phyloP scores from a whole-genome alignment of 2,797 vertebrate species.

The Steatocranus sp. region DNA sequence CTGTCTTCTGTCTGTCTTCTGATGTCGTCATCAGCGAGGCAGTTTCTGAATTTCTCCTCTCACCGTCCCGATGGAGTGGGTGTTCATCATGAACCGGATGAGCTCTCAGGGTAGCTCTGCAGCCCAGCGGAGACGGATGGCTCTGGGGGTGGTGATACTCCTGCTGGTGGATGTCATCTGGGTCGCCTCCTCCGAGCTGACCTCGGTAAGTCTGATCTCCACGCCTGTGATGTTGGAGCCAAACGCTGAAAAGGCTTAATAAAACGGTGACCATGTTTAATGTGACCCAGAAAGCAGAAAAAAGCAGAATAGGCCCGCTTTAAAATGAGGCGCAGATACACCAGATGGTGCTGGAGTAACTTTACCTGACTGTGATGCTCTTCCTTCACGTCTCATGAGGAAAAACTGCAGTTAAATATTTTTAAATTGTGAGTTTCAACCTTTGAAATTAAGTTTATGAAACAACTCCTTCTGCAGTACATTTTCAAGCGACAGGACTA shows the following conservation, averaged over 20 bases:
- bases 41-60: not conserved
- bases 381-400: not conserved
- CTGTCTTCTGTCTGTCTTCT: not conserved
- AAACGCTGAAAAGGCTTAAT: not conserved
- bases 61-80: slow-evolving; percentile 85
- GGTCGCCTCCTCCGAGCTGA: slow-evolving; percentile 95
- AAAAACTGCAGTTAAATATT: not conserved
- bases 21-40: not conserved
- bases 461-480: slow-evolving; percentile 72
- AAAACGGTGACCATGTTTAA: not conserved
- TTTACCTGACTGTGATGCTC: not conserved
- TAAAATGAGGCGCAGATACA: not conserved
- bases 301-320: not conserved
- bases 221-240: not conserved
- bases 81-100: slow-evolving; percentile 92
- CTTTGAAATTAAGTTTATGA: not conserved
- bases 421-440: not conserved
- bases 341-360: not conserved
- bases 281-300: not conserved
- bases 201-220: slow-evolving; percentile 78
- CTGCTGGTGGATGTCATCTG: slow-evolving; percentile 95
- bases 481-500: slow-evolving; percentile 89
- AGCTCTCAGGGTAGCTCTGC: slow-evolving; percentile 83
- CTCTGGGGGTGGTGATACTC: slow-evolving; percentile 89
- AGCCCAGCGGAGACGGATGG: slow-evolving; percentile 86